A percentile compares a stretch with the other conserved stretches of the same genome.
Conservation (phyloP, 2,797 vertebrate species). For the Muraenolepis orangiensis region DNA sequence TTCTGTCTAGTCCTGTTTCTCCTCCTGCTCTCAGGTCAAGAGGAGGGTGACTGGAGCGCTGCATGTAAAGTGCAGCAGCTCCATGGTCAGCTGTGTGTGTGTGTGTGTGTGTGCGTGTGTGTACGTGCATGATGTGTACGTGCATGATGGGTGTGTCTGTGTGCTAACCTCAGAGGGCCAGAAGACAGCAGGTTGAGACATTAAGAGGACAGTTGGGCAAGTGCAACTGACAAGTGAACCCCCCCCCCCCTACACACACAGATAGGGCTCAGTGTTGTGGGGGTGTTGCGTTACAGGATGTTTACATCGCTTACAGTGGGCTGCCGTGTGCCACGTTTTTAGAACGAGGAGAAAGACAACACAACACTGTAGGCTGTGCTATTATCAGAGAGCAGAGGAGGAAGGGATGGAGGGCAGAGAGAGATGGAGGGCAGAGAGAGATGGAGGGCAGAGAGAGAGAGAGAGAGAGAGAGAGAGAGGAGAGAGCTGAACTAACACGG, state of each 20-base stretch:
- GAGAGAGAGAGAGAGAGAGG: not conserved
- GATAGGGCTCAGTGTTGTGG: not conserved
- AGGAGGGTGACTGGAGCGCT: not conserved
- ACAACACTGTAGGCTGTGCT: slow-evolving; percentile 6
- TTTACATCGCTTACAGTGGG: slow-evolving; percentile 33
- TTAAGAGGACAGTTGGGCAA: slow-evolving; percentile 33
- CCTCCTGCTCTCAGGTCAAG: not conserved
- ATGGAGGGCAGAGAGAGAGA: slow-evolving; percentile 3
- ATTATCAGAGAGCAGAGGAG: slow-evolving; percentile 5
- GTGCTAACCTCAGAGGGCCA: not conserved
- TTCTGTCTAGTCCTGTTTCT: no score
- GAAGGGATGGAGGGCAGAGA: not conserved
- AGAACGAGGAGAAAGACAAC: slow-evolving; percentile 27
- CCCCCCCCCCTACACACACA: slow-evolving; percentile 14
- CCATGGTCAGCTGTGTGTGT: no score
- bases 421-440: not conserved
- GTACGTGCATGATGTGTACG: no score
- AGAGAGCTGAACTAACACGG: slow-evolving; percentile 41
- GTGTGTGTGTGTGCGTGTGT: no score
- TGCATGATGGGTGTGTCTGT: not conserved
- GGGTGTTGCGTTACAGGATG: slow-evolving; percentile 57
- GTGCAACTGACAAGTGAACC: slow-evolving; percentile 36
- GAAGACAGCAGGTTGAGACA: slow-evolving; percentile 49
- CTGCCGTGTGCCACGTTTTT: slow-evolving; percentile 39
- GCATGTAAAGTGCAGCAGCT: not conserved